Base-by-base conservation (phyloP, 1,140 invertebrate species). In the Episyrphus balteatus region DNA sequence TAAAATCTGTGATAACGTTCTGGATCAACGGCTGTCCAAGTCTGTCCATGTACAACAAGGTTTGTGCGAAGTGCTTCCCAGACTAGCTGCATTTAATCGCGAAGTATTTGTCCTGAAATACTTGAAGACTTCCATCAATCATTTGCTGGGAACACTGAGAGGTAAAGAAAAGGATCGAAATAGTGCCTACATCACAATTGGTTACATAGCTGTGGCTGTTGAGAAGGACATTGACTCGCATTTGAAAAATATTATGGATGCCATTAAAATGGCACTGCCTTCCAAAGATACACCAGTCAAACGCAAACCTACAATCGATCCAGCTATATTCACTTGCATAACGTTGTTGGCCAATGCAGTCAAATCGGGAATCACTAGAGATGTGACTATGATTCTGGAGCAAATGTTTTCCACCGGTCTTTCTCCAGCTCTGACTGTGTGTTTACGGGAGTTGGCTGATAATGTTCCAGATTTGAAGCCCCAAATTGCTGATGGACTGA, bases 251-350 rank as follows among this genome's bases (percentile, higher is more conserved):
- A 91, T 97, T 37, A 90, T 97, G 83, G 84, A 90, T 51, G 77
- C 86, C 9, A 84, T 98, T 13, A 84, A 84, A 64, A 70, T 76
- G 42, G 80, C 84, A 3, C 68, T 98, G 15, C 92, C 92, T 1
- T 75, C 83, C 1, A 86, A 85, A 59, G 86, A 88, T 53, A 77
- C 76, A 0, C 74, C 80, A 0, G 79, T 72, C 30, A 87, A 86
- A 57, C 84, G 83, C 53, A 78, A 86, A 46, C 68, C 77, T 11
- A 71, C 70, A 40, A 75, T 92, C 14, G 94, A 98, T 57, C 86
- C 92, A 1, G 81, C 89, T 1, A 84, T 98, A 21, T 97, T 97
- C 70, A 85, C 88, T 12, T 98, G 93, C 61, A 85, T 99, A n/a
- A 93, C 92, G 31, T 75, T 98, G 48, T 63, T 99, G 1, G 88